Base-by-base conservation (phyloP, 2,113 vertebrate genomes). In the Bos javanicus region DNA sequence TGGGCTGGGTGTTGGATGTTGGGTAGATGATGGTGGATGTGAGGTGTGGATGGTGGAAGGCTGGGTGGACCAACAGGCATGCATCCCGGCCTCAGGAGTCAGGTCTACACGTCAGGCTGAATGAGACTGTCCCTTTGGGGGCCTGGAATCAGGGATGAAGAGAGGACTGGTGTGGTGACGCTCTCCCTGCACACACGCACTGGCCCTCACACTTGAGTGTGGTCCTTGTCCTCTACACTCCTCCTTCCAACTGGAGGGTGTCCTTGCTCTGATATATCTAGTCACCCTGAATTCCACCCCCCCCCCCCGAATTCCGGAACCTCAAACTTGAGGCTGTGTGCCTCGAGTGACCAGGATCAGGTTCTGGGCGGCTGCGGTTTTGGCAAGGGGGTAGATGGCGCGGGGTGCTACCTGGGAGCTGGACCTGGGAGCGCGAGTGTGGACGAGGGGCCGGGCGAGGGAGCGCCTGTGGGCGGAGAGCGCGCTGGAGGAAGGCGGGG, bases 111-210 rank as follows among this genome's bases (percentile, higher is more conserved):
- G 1, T 30, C 0, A 3, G 17, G 36, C 74, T 56, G 57, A 48
- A n/a, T 5, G 36, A 19, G 28, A 54, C 50, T 33, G 74, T n/a
- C n/a, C 15, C 62, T 30, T n/a, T 89, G 19, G 0, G 25, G 64
- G 36, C 36, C 26, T 11, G 14, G 39, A 8, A 9, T 43, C 71
- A 25, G 11, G n/a, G 16, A 4, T 21, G 74, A 15, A 25, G 54
- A 23, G 9, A 25, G 46, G 5, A 4, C 25, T 4, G 33, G 28
- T 0, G 15, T 1, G 26, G 12, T 15, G 28, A 25, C 0, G 10
- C 25, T 7, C 17, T 2, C 46, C 48, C 30, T 7, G 1, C 28
- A 1, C 3, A 6, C 7, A 12, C 33, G 0, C 14, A 28, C 14
- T 12, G 21, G 81, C n/a, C 80, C 15, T 15, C 33, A 52, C 60